Base-by-base conservation (phyloP, 1,140 invertebrate genomes). In the Amphibalanus amphitrite region DNA sequence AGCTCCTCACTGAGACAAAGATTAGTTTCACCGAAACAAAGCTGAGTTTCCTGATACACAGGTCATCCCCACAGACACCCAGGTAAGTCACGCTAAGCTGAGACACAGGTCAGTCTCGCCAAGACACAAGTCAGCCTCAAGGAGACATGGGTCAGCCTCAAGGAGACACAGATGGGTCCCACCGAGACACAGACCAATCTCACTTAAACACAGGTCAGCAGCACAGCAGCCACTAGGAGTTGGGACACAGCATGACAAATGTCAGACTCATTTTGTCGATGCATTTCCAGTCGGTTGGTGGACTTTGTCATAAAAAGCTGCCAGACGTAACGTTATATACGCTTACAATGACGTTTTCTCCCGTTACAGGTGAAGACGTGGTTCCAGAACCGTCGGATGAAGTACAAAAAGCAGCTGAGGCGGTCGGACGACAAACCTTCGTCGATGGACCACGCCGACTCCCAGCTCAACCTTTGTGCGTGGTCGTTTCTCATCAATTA, bases 301-400 rank as follows among this genome's bases (percentile, higher is more conserved):
- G 6, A 17, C 38, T 17, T 38, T 17, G 17, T 38, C 6, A 38
- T 6, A 17, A 6, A 38, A 38, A 17, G 6, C 38, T 38, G 6
- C 38, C 17, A 17, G 17, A 38, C 20, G 20, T 65, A 65, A 10
- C 3, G 10, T 10, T 65, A 65, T 65, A 38, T 38, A 38, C 17
- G 17, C n/a, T 15, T 65, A n/a, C 8, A 65, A 10, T n/a, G n/a
- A n/a, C n/a, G n/a, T n/a, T n/a, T n/a, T n/a, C n/a, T n/a, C n/a
- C n/a, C n/a, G 76, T 47, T 77, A 38, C 76, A 86, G 84, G 94
- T 97, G 68, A 97, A 97, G 83, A 97, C 93, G 40, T 98, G 95
- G 95, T 98, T 97, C 81, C 95, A 97, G 82, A 97, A 97, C 81
- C 82, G 94, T 25, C 82, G 94, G 74, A 97, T 97, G 94, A 98